Evolutionary conservation across 1,140 invertebrate genomes (phyloP).

Genomic region (Neocloeon triangulifer): DNA sequence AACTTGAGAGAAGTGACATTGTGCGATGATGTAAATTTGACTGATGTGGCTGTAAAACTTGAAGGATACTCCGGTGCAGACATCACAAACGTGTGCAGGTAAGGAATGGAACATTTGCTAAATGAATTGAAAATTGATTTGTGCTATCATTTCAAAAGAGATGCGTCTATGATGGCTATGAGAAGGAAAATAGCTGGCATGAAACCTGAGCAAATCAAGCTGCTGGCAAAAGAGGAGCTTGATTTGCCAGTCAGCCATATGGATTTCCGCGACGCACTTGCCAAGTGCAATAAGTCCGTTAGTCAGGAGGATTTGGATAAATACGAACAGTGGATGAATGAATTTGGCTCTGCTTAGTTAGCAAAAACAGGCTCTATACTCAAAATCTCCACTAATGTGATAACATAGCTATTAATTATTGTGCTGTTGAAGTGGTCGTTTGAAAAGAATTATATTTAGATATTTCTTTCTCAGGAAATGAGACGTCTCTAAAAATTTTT

Average conservation of each 20-base stretch:
- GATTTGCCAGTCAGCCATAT: constrained; percentile 29
- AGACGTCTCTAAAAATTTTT: too few species aligned
- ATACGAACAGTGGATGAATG: constrained; percentile 13
- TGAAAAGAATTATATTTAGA: too few species aligned
- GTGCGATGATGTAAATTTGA: constrained; percentile 29
- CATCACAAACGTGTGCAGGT: constrained; percentile 39
- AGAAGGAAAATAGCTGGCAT: constrained; percentile 32
- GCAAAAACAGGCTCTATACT: neutral
- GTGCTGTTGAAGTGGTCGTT: too few species aligned
- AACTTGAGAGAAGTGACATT: constrained; percentile 80
- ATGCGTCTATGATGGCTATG: constrained; percentile 48
- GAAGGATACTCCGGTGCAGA: constrained; percentile 43
- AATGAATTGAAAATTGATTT: neutral
- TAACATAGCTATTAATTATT: too few species aligned
- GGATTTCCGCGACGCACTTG: constrained; percentile 33
- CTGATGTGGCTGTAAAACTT: constrained; percentile 24
- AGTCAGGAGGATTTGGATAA: constrained; percentile 28
- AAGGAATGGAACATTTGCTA: constrained; percentile 3
- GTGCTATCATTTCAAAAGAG: constrained; percentile 16
- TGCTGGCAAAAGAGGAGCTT: constrained; percentile 35
- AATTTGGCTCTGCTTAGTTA: constrained; percentile 12
- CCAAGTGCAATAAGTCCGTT: constrained; percentile 31
- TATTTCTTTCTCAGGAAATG: too few species aligned
- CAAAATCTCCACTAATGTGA: too few species aligned
- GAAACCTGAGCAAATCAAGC: constrained; percentile 32